Conservation (phyloP, 2,888 invertebrate species). For the Portevinia maculata region DNA sequence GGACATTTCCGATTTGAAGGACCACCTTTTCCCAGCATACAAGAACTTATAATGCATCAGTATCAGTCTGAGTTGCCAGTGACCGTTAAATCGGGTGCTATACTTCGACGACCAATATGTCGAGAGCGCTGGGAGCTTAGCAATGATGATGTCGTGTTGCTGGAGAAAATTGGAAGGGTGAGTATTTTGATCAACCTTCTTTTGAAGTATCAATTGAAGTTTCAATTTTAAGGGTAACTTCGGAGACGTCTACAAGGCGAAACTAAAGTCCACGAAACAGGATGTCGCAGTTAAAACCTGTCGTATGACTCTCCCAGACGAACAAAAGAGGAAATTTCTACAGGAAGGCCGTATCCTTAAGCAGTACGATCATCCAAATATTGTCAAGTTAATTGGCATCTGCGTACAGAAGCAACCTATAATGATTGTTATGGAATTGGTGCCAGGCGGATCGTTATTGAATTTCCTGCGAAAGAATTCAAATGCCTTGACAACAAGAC, state of each 20-base stretch:
- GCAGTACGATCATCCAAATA: slow-evolving; percentile 98
- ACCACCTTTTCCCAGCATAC: slow-evolving; percentile 95
- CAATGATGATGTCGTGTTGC: slow-evolving; percentile 95
- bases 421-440: slow-evolving; percentile 99
- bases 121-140: slow-evolving; percentile 97
- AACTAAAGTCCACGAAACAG: slow-evolving; percentile 90
- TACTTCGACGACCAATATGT: slow-evolving; percentile 92
- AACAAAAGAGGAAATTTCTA: slow-evolving; percentile 95
- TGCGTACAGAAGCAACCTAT: slow-evolving; percentile 99
- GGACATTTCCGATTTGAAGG: slow-evolving; percentile 97
- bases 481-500: slow-evolving; percentile 86
- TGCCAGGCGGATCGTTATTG: slow-evolving; percentile 93
- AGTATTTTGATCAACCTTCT: slow-evolving; percentile 77
- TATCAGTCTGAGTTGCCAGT: slow-evolving; percentile 93
- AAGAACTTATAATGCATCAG: slow-evolving; percentile 95
- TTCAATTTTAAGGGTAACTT: slow-evolving; percentile 92
- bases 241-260: slow-evolving; percentile 97
- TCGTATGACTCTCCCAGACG: slow-evolving; percentile 95
- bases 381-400: slow-evolving; percentile 97
- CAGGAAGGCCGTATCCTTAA: slow-evolving; percentile 97
- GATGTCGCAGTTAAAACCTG: slow-evolving; percentile 98
- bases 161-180: slow-evolving; percentile 97
- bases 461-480: slow-evolving; percentile 93
- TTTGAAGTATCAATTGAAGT: neutral
- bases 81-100: slow-evolving; percentile 95